phyloP scores from a whole-genome alignment of 2,797 vertebrate genomes.

The Prionace glauca region DNA sequence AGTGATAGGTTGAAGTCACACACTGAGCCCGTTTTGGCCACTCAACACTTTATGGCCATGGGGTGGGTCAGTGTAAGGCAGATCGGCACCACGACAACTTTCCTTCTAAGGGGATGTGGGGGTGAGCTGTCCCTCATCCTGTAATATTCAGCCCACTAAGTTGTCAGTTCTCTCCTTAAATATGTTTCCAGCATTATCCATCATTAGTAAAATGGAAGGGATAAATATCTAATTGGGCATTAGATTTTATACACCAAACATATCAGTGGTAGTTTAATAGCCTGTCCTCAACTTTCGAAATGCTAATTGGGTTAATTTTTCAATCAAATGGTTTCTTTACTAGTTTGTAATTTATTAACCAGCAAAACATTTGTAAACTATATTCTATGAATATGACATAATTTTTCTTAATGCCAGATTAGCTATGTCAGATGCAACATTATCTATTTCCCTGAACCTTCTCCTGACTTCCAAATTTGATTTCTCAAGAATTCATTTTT shows the following conservation, averaged over 20 bases:
- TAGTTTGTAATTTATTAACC: not conserved
- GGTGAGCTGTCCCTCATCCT: no score
- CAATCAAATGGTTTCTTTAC: not conserved
- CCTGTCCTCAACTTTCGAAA: not conserved
- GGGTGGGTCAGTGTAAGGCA: no score
- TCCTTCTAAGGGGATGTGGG: no score
- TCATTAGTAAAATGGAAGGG: not conserved
- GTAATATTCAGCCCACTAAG: not conserved
- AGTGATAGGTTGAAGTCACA: no score
- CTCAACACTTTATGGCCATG: no score
- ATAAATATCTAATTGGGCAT: not conserved
- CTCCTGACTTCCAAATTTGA: not conserved
- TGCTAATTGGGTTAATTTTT: not conserved
- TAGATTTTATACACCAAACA: no score
- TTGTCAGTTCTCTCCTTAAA: not conserved
- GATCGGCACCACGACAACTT: no score
- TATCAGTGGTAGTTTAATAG: not conserved
- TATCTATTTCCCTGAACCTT: not conserved
- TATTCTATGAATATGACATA: not conserved
- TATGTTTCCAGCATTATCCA: not conserved
- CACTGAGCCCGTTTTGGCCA: no score
- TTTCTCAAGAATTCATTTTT: not conserved
- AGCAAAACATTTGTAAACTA: not conserved
- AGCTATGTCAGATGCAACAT: not conserved
- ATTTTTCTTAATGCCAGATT: not conserved